Evolutionary conservation across 2,797 vertebrate species (phyloP), one percentile per base, ranked within the genome.

Genomic region (Craterocephalus amniculus): DNA sequence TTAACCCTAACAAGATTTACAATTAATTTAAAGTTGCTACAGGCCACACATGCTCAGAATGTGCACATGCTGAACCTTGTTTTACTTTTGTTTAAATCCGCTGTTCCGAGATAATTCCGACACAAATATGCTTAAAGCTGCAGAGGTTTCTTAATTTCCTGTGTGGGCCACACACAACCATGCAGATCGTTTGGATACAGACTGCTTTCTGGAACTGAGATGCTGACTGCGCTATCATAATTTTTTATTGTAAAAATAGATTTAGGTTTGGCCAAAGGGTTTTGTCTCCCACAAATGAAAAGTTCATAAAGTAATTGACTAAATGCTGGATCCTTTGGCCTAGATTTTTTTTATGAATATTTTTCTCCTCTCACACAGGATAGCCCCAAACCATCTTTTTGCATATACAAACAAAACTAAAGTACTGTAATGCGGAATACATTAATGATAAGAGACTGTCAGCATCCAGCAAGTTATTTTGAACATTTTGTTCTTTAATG

Each of bases 81-180:
- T 93, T 88, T 79, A 87, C 90, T 88, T 92, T 91, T 90, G 90
- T 92, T 92, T 92, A 93, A 93, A 92, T 86, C 89, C 67, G 26
- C 84, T 88, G 91, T 92, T 94, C 91, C 91, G 87, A 92, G 90
- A 89, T 93, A 92, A 94, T 92, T 91, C 87, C 78, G 89, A 92
- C 90, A 90, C 89, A 95, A 94, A 95, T 94, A 94, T 92, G 88
- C 93, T 93, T 85, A 90, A 91, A 93, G 91, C 91, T 93, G 83
- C 82, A 52, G 91, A 94, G 92, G 93, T 93, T 94, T 94, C 90
- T 94, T 94, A 92, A 94, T 95, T 95, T 94, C 94, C 94, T 95
- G 94, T 94, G 88, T 51, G 81, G 93, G 90, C 92, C 94, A 94
- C 94, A 94, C 93, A 89, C 91, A 88, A 89, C 83, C 85, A 59